Conservation (phyloP, 2,888 invertebrate genomes). For the Lasioglossum pauxillum region DNA sequence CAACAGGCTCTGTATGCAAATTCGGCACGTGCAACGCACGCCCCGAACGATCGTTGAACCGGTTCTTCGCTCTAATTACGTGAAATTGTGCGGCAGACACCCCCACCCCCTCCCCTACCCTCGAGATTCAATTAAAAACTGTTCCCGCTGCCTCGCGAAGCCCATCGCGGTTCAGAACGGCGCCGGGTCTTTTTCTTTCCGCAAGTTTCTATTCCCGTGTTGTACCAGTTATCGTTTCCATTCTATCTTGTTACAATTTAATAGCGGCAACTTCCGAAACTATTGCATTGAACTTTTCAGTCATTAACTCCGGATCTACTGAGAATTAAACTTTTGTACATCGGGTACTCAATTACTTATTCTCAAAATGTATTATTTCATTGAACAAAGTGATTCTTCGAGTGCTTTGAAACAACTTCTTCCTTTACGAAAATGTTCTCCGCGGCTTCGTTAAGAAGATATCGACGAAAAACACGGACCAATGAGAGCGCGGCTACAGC, state of each 20-base stretch:
- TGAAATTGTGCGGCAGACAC: background rate
- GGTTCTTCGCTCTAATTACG: constrained; percentile 8
- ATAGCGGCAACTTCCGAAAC: no score
- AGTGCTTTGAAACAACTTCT: no score
- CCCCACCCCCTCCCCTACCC: background rate
- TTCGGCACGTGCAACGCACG: constrained; percentile 37
- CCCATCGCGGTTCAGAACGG: background rate
- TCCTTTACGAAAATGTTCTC: no score
- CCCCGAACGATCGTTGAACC: constrained; percentile 32
- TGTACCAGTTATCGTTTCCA: background rate
- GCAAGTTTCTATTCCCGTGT: background rate
- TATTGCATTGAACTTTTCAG: no score
- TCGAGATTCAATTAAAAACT: background rate
- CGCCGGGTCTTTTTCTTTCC: background rate
- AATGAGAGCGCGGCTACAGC: no score
- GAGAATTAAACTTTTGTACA: no score
- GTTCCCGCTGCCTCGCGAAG: background rate
- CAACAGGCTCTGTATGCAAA: constrained; percentile 56
- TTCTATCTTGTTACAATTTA: background rate
- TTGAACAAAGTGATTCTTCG: no score
- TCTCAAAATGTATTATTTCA: no score
- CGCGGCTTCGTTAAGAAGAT: no score
- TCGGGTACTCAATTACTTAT: no score
- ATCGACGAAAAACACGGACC: no score
- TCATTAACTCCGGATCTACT: no score